Percentiles rank a stretch among this genome's conserved stretches.
Evolutionary conservation across 2,113 vertebrate genomes (phyloP).

Genomic region (Daubentonia madagascariensis): DNA sequence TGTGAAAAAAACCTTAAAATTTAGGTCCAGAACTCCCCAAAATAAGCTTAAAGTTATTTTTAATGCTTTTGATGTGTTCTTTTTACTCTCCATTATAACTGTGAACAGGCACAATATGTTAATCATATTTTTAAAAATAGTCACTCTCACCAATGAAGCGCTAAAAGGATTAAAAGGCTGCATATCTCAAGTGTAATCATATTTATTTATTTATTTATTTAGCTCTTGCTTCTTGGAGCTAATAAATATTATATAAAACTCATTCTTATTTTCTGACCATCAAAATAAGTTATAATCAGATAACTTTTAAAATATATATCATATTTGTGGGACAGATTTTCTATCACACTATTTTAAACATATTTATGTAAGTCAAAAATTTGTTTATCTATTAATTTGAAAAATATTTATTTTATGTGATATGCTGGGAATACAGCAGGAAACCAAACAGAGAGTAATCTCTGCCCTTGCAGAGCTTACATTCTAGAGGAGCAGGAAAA

Average conservation of each 20-base stretch:
- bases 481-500: not conserved
- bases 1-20: not conserved
- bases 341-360: not conserved
- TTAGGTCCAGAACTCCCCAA: not conserved
- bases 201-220: not conserved
- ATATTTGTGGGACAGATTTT: not conserved
- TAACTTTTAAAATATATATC: not conserved
- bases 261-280: not conserved
- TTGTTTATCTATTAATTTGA: not conserved
- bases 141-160: not conserved
- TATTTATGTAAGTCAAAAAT: not conserved
- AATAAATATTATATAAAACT: not conserved
- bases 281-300: not conserved
- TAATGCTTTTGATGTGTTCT: not conserved
- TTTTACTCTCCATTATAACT: not conserved
- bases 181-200: not conserved
- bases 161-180: not conserved
- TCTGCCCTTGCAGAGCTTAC: not conserved
- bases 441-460: not conserved
- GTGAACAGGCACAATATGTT: constrained; percentile 8
- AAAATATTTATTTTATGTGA: not conserved
- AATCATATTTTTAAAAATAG: constrained; percentile 3
- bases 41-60: not conserved
- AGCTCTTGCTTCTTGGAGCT: not conserved
- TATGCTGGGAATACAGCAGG: not conserved